phyloP scores from a whole-genome alignment of 1,140 invertebrate species.

The Sogatella furcifera region DNA sequence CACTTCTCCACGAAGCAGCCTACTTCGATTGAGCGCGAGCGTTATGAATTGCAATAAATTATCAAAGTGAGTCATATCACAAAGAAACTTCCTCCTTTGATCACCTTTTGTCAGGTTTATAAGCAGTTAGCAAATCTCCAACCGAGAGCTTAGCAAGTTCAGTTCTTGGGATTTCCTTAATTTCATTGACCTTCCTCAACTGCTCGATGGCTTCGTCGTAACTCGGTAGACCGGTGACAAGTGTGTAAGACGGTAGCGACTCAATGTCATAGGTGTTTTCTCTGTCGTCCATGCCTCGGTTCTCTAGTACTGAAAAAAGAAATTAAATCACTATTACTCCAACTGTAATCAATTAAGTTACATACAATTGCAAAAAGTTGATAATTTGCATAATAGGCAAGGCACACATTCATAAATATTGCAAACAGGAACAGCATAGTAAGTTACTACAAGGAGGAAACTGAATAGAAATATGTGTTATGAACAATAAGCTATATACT shows the following conservation, averaged over 20 bases:
- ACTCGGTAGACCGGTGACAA: slow-evolving; percentile 47
- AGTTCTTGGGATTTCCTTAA: neutral
- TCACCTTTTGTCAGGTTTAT: slow-evolving; percentile 4
- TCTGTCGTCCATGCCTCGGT: slow-evolving; percentile 18
- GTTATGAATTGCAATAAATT: neutral
- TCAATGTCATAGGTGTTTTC: slow-evolving; percentile 35
- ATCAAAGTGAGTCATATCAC: neutral
- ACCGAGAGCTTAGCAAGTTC: slow-evolving; percentile 1
- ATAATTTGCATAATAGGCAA: no score
- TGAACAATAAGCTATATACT: no score
- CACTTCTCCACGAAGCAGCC: neutral
- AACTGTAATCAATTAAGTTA: neutral
- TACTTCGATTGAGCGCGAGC: neutral
- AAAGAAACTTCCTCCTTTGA: neutral
- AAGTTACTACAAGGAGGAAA: no score
- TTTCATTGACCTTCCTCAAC: slow-evolving; percentile 30
- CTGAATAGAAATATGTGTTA: no score
- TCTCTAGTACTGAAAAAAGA: slow-evolving; percentile 27
- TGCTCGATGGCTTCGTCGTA: slow-evolving; percentile 49
- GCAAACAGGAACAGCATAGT: no score
- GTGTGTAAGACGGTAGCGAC: slow-evolving; percentile 46
- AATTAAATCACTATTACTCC: neutral
- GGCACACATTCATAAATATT: no score
- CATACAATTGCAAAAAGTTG: no score
- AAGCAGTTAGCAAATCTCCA: neutral